Evolutionary conservation across 2,888 invertebrate species (phyloP), one percentile per base, ranked within the genome.

Genomic region (Geotrupes spiniger): DNA sequence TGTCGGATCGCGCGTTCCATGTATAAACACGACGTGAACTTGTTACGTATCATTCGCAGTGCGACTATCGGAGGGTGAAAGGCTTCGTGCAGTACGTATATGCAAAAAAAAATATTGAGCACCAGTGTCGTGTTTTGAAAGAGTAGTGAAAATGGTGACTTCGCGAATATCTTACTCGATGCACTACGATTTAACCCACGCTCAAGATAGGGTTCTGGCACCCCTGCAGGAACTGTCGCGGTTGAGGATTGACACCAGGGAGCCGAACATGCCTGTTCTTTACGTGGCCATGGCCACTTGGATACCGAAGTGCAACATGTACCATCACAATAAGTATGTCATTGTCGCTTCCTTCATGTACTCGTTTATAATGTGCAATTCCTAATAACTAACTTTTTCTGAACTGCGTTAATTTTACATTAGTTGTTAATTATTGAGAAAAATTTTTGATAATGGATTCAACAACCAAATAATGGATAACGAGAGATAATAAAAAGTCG

Each of bases 201-300:
- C 52, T 25, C 56, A 51, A 27, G 60, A 61, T 40, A 48, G 57
- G 14, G 62, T 68, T 21, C 77, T 80, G 60, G 78, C 78, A 57
- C 78, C 81, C 52, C 75, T 81, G 63, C 80, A 80, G 72, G 80
- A 81, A 69, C 79, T 81, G 67, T 79, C 80, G 41, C 72, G 79
- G 62, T 77, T 82, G 62, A 77, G 78, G 37, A 61, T 77, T 73
- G 61, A 80, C 74, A 60, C 60, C 16, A 50, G 60, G 26, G 48
- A 51, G 27, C 51, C 51, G 37, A 78, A 80, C 66, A 76, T 82
- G 70, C 85, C 86, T 43, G 82, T 85, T 58, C 79, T 86, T 55
- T 86, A 86, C 73, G 80, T 84, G 62, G 83, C 85, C 50, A 80
- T 85, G 69, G 77, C 79, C 73, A 84, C 84, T 63, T 87, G 87